These are phyloP conservation scores for Prietella phreatophila DNA, from an alignment of 2,113 vertebrate species.

Conservation along the genomic window DNA sequence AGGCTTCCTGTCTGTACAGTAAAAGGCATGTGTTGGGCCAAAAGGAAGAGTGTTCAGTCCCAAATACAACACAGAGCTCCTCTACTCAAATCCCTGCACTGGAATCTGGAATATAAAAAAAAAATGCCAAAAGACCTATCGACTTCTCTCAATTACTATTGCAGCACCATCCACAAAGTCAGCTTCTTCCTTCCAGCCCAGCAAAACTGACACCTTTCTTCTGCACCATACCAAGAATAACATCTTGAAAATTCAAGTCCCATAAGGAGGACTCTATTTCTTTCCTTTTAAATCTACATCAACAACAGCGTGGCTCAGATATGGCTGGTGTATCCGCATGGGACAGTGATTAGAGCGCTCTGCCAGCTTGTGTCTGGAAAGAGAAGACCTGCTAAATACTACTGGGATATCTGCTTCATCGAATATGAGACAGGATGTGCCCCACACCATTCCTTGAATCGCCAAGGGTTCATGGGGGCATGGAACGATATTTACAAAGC, in stretches of 20 bases:
- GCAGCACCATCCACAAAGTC: conserved; percentile 19
- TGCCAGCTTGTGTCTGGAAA: conserved; percentile 38
- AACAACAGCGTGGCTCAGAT: conserved; percentile 21
- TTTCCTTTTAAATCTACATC: conserved; percentile 7
- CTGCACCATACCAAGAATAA: conserved; percentile 19
- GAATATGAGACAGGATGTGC: conserved; percentile 4
- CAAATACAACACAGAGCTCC: conserved; percentile 43
- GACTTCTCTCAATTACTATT: conserved; percentile 39
- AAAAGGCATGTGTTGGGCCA: conserved; percentile 10
- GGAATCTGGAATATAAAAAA: conserved; percentile 16
- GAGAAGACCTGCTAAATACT: conserved; percentile 20
- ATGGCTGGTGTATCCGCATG: background rate
- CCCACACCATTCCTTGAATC: conserved; percentile 5
- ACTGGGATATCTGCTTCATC: conserved; percentile 7
- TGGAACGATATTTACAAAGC: background rate
- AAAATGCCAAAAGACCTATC: background rate
- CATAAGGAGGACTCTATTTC: conserved; percentile 42
- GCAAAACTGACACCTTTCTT: conserved; percentile 35
- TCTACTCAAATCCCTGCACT: conserved; percentile 14
- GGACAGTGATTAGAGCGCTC: conserved; percentile 37
- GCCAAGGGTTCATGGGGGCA: background rate
- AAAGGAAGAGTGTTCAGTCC: conserved; percentile 30
- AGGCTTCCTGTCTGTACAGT: conserved; percentile 14
- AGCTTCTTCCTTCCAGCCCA: conserved; percentile 10
- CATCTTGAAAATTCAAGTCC: conserved; percentile 38